phyloP scores from a whole-genome alignment of 1,140 invertebrate species.

The Drosophila pseudoobscura region DNA sequence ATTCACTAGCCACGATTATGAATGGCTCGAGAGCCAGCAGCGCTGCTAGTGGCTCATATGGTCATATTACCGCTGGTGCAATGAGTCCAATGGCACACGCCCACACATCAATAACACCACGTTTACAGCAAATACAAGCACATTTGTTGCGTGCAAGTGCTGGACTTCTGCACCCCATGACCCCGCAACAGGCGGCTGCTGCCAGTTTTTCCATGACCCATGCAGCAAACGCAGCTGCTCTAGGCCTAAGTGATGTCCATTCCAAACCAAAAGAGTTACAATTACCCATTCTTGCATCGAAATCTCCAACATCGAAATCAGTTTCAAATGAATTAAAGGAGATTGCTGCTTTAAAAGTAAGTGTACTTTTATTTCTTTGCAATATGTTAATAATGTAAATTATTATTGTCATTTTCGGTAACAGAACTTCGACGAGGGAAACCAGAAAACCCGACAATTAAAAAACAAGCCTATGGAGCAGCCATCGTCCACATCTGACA shows the following conservation, averaged over 20 bases:
- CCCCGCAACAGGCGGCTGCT: slow-evolving; percentile 83
- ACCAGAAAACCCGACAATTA: background rate
- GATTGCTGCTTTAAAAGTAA: slow-evolving; percentile 15
- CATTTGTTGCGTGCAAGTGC: slow-evolving; percentile 88
- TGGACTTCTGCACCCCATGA: slow-evolving; percentile 85
- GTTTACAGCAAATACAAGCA: slow-evolving; percentile 90
- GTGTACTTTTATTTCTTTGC: background rate
- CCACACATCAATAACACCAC: slow-evolving; percentile 87
- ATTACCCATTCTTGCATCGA: slow-evolving; percentile 26
- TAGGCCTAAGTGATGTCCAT: slow-evolving; percentile 35
- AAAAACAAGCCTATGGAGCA: slow-evolving; percentile 50
- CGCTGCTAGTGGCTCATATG: slow-evolving; percentile 94
- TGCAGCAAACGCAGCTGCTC: slow-evolving; percentile 34
- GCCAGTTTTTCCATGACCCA: slow-evolving; percentile 84
- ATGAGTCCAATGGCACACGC: slow-evolving; percentile 85
- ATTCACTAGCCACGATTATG: slow-evolving; percentile 95
- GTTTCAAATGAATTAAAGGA: slow-evolving; percentile 25
- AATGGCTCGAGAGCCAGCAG: slow-evolving; percentile 94
- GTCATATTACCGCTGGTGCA: slow-evolving; percentile 93
- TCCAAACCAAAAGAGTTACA: slow-evolving; percentile 42
- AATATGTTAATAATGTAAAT: background rate
- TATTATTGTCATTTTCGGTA: slow-evolving; percentile 1
- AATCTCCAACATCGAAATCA: slow-evolving; percentile 31
- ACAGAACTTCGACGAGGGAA: slow-evolving; percentile 29
- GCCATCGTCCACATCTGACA: slow-evolving; percentile 67